Evolutionary conservation across 2,888 invertebrate species (phyloP).

Genomic region (Leptopterna dolabrata): DNA sequence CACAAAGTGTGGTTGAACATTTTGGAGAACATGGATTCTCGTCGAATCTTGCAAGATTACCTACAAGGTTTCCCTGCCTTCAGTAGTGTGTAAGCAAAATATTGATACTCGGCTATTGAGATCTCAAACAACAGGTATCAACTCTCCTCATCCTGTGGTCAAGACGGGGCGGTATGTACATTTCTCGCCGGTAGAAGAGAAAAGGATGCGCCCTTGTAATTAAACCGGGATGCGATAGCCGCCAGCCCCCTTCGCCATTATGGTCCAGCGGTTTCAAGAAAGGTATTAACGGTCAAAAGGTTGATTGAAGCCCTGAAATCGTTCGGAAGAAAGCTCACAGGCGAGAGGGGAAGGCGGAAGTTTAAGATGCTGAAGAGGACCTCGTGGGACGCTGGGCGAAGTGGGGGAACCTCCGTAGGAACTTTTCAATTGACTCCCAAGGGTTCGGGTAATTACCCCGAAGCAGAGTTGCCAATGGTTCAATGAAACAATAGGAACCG

Average conservation of each 20-base stretch:
- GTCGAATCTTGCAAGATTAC: no score
- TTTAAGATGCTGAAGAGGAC: slow-evolving; percentile 28
- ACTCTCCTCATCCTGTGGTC: no score
- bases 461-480: slow-evolving; percentile 42
- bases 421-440: slow-evolving; percentile 46
- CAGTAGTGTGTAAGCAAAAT: no score
- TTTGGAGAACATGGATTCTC: no score
- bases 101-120: no score
- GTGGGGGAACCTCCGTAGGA: neutral
- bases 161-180: neutral
- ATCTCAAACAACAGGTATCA: no score
- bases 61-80: no score
- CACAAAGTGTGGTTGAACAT: no score
- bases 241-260: neutral
- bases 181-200: neutral
- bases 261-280: slow-evolving; percentile 13
- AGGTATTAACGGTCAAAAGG: slow-evolving; percentile 29
- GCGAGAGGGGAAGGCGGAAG: neutral
- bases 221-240: neutral
- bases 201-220: neutral
- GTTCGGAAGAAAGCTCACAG: slow-evolving; percentile 16
- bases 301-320: slow-evolving; percentile 44
- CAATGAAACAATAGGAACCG: slow-evolving; percentile 44
- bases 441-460: slow-evolving; percentile 39
- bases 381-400: neutral